Evolutionary conservation across 2,888 invertebrate species (phyloP).

Genomic region (Aradus depressus): DNA sequence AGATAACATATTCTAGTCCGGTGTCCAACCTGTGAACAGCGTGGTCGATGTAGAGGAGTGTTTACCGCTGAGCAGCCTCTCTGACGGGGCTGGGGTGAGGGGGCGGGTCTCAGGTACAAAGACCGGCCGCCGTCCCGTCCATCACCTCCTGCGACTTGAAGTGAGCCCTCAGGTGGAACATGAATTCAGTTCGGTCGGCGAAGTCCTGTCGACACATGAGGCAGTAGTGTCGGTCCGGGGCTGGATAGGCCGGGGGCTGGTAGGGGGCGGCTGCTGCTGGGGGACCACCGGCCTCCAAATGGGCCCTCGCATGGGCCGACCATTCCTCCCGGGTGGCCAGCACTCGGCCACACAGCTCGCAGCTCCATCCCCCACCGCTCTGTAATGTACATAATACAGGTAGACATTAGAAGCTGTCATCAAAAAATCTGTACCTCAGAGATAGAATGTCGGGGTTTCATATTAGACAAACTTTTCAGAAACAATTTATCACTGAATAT

Average conservation of each 20-base stretch:
- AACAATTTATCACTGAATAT: too few species aligned
- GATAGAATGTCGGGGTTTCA: too few species aligned
- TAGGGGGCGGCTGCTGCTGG: constrained; percentile 41
- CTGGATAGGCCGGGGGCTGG: constrained; percentile 36
- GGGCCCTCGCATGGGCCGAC: constrained; percentile 62
- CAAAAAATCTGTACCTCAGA: too few species aligned
- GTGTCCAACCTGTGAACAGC: too few species aligned
- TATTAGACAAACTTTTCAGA: too few species aligned
- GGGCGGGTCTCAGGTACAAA: constrained; percentile 20
- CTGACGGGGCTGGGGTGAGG: not conserved
- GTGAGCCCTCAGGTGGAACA: constrained; percentile 56
- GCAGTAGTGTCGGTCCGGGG: constrained; percentile 43
- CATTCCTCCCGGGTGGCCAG: constrained; percentile 64
- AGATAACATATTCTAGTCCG: too few species aligned
- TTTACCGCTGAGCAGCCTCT: too few species aligned
- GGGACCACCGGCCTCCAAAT: constrained; percentile 44
- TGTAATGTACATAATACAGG: not conserved
- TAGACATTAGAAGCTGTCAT: too few species aligned
- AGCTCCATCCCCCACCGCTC: constrained; percentile 51
- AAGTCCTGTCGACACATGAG: constrained; percentile 56
- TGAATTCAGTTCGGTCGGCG: constrained; percentile 53
- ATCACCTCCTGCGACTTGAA: constrained; percentile 39
- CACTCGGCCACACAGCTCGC: constrained; percentile 60
- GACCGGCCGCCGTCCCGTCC: constrained; percentile 22
- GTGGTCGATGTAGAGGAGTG: too few species aligned